Percentiles rank a stretch among this genome's conserved stretches.
phyloP scores from a whole-genome alignment of 2,888 invertebrate species.

The Hartigia nigra region DNA sequence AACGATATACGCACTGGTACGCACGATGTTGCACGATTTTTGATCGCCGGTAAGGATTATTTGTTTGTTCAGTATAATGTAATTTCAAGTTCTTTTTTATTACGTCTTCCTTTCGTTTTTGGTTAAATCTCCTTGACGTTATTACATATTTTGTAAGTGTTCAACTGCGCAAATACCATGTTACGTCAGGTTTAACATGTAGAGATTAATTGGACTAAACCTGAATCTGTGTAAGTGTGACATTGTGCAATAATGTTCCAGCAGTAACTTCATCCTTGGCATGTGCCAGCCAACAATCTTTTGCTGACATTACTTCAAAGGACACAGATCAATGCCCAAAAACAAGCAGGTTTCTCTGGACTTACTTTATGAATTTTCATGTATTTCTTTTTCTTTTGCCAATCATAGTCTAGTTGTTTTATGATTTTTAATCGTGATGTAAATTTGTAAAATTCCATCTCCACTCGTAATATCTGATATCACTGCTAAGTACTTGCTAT shows the following conservation, averaged over 20 bases:
- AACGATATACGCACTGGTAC: background rate
- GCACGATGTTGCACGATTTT: background rate
- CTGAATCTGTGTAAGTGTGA: background rate
- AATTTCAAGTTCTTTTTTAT: background rate
- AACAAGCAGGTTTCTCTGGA: slow-evolving; percentile 49
- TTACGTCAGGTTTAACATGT: slow-evolving; percentile 26
- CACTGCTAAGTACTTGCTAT: background rate
- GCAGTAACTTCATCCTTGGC: slow-evolving; percentile 3
- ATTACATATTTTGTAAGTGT: slow-evolving; percentile 16
- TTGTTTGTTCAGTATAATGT: background rate
- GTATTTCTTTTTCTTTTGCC: background rate
- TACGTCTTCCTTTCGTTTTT: background rate
- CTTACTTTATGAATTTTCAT: slow-evolving; percentile 10
- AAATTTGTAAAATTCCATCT: background rate
- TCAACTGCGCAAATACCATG: slow-evolving; percentile 27
- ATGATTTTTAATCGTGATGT: background rate
- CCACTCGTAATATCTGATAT: background rate
- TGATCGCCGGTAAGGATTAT: background rate
- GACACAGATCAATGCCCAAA: slow-evolving; percentile 50
- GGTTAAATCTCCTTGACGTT: slow-evolving; percentile 14
- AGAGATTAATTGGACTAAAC: slow-evolving; percentile 10
- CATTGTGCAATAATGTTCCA: slow-evolving; percentile 3
- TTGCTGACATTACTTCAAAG: slow-evolving; percentile 29
- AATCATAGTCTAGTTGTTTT: background rate
- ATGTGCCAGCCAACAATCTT: slow-evolving; percentile 10